phyloP scores from a whole-genome alignment of 2,797 vertebrate species.

The Gorsachius magnificus region DNA sequence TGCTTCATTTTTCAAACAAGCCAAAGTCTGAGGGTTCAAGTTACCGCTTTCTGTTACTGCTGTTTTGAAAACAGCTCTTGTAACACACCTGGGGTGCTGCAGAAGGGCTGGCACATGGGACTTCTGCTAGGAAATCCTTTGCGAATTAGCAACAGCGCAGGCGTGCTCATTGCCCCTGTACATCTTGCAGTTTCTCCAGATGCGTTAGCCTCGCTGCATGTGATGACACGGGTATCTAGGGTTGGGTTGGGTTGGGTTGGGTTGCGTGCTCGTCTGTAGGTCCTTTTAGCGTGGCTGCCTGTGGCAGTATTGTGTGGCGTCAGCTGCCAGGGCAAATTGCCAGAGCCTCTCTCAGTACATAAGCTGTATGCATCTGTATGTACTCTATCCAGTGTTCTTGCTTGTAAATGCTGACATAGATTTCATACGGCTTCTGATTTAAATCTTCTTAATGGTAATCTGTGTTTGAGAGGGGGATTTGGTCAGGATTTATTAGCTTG shows the following conservation, averaged over 20 bases:
- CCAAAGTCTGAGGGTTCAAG: neutral
- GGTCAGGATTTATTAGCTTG: neutral
- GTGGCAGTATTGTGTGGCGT: rapidly evolving
- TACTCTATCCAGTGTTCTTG: neutral
- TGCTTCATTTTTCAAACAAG: neutral
- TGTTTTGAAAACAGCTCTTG: neutral
- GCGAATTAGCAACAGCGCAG: neutral
- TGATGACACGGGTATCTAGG: neutral
- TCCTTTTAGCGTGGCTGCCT: neutral
- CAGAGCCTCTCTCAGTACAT: neutral
- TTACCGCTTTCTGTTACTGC: neutral
- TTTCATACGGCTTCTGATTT: neutral
- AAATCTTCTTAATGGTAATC: neutral
- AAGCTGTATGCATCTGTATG: neutral
- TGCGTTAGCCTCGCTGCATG: neutral
- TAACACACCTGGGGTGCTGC: neutral
- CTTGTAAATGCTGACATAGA: neutral
- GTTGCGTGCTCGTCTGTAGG: neutral
- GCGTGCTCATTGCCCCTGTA: neutral
- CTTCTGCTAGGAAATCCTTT: neutral
- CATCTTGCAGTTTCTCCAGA: neutral
- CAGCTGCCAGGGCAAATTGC: too few relatives aligned
- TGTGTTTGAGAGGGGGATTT: neutral
- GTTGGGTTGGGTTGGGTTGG: neutral
- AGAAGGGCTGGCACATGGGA: neutral